Base-by-base conservation (phyloP, 2,113 vertebrate genomes). In the Gallinago undulata region DNA sequence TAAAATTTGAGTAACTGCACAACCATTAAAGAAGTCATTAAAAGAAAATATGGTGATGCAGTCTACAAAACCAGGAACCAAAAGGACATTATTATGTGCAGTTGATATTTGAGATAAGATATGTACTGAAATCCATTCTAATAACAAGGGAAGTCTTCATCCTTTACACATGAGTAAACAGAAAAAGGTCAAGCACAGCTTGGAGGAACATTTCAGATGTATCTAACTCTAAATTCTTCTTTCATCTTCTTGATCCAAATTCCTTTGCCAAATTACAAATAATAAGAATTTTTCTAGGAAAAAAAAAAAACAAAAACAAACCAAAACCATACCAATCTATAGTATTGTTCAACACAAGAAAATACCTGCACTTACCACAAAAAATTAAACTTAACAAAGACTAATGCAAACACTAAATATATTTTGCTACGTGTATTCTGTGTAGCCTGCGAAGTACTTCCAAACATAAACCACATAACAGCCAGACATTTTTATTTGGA, bases 151-250 rank as follows among this genome's bases (percentile, higher is more conserved):
- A 80, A 90, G 5, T 77, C 51, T 70, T 93, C 47, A 91, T 69
- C 16, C 45, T 60, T 91, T 86, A 33, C 59, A 68, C n/a, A 75
- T 45, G 39, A 92, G 53, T 85, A 96, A 91, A 95, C 41, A 80
- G 8, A 51, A 88, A 6, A 91, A 86, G 69, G 45, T 82, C 62
- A 87, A 53, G 19, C 39, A 23, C 13, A 53, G 11, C 63, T 86
- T 77, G 23, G 19, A 89, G 59, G 51, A 92, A 62, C 4, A 70
- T 5, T 88, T 92, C 55, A 57, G 59, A 55, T 0, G 3, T 50
- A 79, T 31, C 39, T 6, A 73, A 28, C 33, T 79, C 28, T 19
- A 77, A 51, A 90, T 57, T 64, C 7, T 75, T 90, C 16, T 28
- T 92, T 79, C 55, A 55, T 84, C 17, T 76, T 92, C 37, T 60